Percentiles rank a stretch among this genome's conserved stretches.
Evolutionary conservation across 2,888 invertebrate genomes (phyloP).

Genomic region (Nymphalis c-album): DNA sequence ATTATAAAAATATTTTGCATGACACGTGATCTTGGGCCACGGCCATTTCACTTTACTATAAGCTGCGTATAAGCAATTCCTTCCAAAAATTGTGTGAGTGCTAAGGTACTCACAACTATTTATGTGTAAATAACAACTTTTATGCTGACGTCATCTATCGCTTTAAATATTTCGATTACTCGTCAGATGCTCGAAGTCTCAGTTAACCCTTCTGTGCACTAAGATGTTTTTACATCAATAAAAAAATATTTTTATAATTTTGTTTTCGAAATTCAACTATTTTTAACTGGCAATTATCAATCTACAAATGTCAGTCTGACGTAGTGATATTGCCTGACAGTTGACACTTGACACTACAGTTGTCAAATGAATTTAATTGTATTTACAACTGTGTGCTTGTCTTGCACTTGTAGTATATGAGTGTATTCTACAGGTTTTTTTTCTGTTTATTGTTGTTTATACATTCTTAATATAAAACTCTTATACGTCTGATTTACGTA

Average conservation of each 20-base stretch:
- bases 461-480: background rate
- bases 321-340: background rate
- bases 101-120: no score
- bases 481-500: background rate
- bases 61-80: no score
- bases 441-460: slow-evolving; percentile 5
- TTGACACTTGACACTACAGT: background rate
- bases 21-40: no score
- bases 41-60: no score
- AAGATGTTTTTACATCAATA: no score
- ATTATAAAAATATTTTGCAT: no score
- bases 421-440: background rate
- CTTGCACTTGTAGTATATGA: background rate
- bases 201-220: background rate
- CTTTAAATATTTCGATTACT: no score
- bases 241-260: background rate
- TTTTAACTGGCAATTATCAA: background rate
- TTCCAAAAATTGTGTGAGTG: no score
- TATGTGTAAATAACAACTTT: no score
- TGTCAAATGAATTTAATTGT: background rate
- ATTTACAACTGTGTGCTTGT: slow-evolving; percentile 1
- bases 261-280: no score
- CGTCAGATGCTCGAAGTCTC: no score
- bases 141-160: no score
- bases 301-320: background rate